Percentiles rank a stretch among this genome's conserved stretches.
Conservation (phyloP, 2,888 invertebrate genomes). For the Crossocerus cetratus region DNA sequence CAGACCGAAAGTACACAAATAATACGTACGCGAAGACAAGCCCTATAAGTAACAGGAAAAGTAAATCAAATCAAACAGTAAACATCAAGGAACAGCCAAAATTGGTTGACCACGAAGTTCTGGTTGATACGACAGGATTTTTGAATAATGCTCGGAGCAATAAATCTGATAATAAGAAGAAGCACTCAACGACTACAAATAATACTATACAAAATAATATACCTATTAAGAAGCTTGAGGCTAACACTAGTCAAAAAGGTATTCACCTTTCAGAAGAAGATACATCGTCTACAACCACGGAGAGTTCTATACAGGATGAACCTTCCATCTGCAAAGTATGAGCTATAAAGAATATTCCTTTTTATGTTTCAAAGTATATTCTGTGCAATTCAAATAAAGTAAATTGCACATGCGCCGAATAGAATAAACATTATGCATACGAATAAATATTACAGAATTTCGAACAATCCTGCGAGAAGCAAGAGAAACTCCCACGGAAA, state of each 20-base stretch:
- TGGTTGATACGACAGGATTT: conserved; percentile 54
- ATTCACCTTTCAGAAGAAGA: conserved; percentile 81
- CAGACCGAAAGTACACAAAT: conserved; percentile 57
- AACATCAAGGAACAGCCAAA: conserved; percentile 66
- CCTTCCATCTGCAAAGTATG: conserved; percentile 55
- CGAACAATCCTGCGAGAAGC: conserved; percentile 65
- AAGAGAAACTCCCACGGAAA: conserved; percentile 70
- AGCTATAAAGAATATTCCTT: neutral
- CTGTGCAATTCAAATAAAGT: neutral
- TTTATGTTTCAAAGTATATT: neutral
- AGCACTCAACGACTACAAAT: conserved; percentile 57
- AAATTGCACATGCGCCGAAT: neutral
- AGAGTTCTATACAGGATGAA: conserved; percentile 83
- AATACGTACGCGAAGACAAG: conserved; percentile 64
- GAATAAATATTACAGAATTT: conserved; percentile 47
- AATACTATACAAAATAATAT: conserved; percentile 61
- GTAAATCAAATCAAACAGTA: conserved; percentile 48
- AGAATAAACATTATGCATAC: neutral
- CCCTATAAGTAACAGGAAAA: conserved; percentile 64
- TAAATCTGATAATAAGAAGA: conserved; percentile 63
- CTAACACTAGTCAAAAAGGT: conserved; percentile 70
- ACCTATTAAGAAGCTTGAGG: conserved; percentile 70
- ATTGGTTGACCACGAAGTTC: conserved; percentile 75
- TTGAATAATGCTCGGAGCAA: conserved; percentile 43
- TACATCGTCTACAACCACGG: conserved; percentile 85